Evolutionary conservation across 2,888 invertebrate species (phyloP).

Genomic region (Clusia tigrina): DNA sequence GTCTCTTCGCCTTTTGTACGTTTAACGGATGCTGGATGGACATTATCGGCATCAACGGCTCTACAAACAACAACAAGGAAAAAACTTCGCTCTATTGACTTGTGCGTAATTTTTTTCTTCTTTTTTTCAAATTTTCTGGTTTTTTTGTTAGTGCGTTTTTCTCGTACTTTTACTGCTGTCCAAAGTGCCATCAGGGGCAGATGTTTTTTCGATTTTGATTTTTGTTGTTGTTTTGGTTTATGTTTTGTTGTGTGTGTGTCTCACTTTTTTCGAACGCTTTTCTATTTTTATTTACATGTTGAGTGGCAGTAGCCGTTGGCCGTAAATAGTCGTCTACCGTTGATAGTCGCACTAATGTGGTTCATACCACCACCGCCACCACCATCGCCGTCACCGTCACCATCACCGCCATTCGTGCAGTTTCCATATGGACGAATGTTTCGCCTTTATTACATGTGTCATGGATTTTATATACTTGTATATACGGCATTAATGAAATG

Average conservation of each 20-base stretch:
- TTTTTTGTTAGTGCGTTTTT: constrained; percentile 21
- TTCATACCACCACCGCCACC: constrained; percentile 2
- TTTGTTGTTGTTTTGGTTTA: constrained; percentile 26
- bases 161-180: constrained; percentile 50
- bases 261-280: constrained; percentile 18
- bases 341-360: background rate
- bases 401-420: background rate
- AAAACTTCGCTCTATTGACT: constrained; percentile 2
- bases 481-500: background rate
- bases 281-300: constrained; percentile 32
- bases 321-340: constrained; percentile 13
- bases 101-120: background rate
- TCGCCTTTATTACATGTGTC: background rate
- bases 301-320: constrained; percentile 16
- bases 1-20: background rate
- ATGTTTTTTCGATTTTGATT: constrained; percentile 51
- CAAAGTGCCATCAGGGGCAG: constrained; percentile 61
- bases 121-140: background rate
- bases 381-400: background rate
- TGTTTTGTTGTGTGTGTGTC: constrained; percentile 7
- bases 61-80: background rate
- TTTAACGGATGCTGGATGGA: constrained; percentile 3
- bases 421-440: background rate
- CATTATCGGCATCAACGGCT: background rate
- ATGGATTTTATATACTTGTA: background rate